Base-by-base conservation (phyloP, 2,888 invertebrate genomes). In the Lepeophtheirus nordmannii region DNA sequence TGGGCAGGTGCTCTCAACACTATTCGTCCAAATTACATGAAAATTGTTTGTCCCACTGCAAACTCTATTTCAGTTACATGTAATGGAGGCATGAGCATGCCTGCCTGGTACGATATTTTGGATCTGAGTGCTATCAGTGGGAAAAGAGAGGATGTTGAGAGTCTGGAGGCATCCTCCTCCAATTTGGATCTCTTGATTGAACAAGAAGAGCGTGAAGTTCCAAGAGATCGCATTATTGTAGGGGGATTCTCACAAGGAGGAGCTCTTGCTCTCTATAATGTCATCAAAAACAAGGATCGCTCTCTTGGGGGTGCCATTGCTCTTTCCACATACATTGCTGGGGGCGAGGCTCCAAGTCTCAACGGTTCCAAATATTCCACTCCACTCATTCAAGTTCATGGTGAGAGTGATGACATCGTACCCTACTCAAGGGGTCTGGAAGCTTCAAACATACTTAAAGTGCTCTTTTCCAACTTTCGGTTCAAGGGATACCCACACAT, bases 211-310 rank as follows among this genome's bases (percentile, higher is more conserved):
- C 20, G 17, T n/a, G 63, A 63, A 56, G n/a, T 61, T 2, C 53
- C 53, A 20, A 17, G 41, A 11, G 12, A 41, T 63, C 22, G 58
- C 11, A 58, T 65, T 20, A 65, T 65, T 12, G 2, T 66, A 9
- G 66, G 66, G 10, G 66, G 66, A 38, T 66, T 66, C 17, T 66
- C 66, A 14, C 66, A 66, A 46, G 66, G 66, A 12, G 66, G 58
- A 58, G 66, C 60, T 20, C 41, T 66, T 14, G 59, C 66, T n/a
- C 30, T 66, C 10, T 22, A 66, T 41, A n/a, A 37, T 17, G 23
- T 40, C 3, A 9, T 66, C 23, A 23, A 53, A 20, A 38, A 37
- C 9, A 22, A 59, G 20, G 53, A 17, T 17, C 9, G 41, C 3
- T 10, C 41, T 22, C 22, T 60, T n/a, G 59, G 60, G 1, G 66